These are phyloP conservation scores for Subacronicta megacephala DNA, from an alignment of 2,888 invertebrate genomes.

Conservation along the genomic window DNA sequence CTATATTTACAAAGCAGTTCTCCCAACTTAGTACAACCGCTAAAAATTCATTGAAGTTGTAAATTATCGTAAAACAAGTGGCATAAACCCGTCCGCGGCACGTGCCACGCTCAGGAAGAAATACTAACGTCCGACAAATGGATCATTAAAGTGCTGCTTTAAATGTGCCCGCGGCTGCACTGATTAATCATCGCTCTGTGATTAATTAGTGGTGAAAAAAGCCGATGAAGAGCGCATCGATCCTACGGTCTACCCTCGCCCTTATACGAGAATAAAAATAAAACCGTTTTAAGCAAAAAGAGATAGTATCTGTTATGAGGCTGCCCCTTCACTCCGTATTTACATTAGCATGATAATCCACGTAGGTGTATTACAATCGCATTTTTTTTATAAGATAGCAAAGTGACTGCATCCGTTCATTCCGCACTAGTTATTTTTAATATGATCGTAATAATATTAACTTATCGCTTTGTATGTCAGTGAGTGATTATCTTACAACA, in stretches of 20 bases:
- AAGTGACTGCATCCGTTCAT: slow-evolving; percentile 27
- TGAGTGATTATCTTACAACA: slow-evolving; percentile 1
- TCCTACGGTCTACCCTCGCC: slow-evolving; percentile 64
- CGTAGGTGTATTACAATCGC: slow-evolving; percentile 44
- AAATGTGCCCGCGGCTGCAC: slow-evolving; percentile 76
- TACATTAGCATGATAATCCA: slow-evolving; percentile 51
- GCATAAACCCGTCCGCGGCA: slow-evolving; percentile 75
- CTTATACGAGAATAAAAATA: slow-evolving; percentile 65
- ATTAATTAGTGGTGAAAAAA: slow-evolving; percentile 80
- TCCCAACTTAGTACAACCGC: slow-evolving; percentile 54
- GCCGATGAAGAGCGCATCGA: slow-evolving; percentile 71
- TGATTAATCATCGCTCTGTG: slow-evolving; percentile 84
- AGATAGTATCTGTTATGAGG: slow-evolving; percentile 61
- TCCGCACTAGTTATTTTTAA: slow-evolving; percentile 37
- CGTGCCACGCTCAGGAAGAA: slow-evolving; percentile 70
- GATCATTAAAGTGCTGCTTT: slow-evolving; percentile 81
- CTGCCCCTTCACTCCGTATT: slow-evolving; percentile 63
- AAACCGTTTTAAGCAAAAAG: slow-evolving; percentile 48
- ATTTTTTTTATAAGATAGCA: slow-evolving; percentile 36
- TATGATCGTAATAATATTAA: slow-evolving; percentile 12
- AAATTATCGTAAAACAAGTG: slow-evolving; percentile 69
- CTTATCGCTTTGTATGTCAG: slow-evolving; percentile 4
- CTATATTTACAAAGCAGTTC: slow-evolving; percentile 51
- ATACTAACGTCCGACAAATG: slow-evolving; percentile 78
- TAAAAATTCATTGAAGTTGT: slow-evolving; percentile 70